Evolutionary conservation across 2,888 invertebrate species (phyloP).

Genomic region (Notodonta ziczac): DNA sequence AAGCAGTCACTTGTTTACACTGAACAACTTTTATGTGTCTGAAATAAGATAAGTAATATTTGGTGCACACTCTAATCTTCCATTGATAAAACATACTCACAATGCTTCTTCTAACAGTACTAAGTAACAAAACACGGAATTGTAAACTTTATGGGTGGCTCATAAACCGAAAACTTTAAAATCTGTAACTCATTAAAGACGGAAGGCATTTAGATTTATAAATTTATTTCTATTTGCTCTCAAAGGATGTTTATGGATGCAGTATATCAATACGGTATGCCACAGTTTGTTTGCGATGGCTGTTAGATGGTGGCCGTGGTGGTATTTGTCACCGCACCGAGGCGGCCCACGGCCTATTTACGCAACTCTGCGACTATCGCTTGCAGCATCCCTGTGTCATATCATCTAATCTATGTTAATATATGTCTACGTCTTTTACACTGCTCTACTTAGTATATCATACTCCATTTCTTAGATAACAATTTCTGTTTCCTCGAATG

Average conservation of each 20-base stretch:
- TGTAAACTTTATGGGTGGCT: not conserved
- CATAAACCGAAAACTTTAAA: not conserved
- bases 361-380: slow-evolving; percentile 53
- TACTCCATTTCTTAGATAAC: slow-evolving; percentile 51
- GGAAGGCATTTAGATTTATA: slow-evolving; percentile 26
- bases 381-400: slow-evolving; percentile 55
- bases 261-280: slow-evolving; percentile 48
- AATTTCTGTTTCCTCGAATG: slow-evolving; percentile 23
- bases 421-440: slow-evolving; percentile 38
- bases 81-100: not conserved
- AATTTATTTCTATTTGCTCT: slow-evolving; percentile 35
- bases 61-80: not conserved
- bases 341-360: slow-evolving; percentile 58
- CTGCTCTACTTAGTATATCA: slow-evolving; percentile 52
- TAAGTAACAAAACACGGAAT: not conserved
- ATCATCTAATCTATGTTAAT: slow-evolving; percentile 55
- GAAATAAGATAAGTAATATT: not conserved
- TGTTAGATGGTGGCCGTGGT: slow-evolving; percentile 32
- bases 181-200: slow-evolving; percentile 6
- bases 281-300: slow-evolving; percentile 32
- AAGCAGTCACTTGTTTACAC: not conserved
- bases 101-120: not conserved
- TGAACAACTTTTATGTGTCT: not conserved
- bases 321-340: slow-evolving; percentile 45
- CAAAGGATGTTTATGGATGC: slow-evolving; percentile 41